Percentiles rank a stretch among this genome's conserved stretches.
phyloP scores from a whole-genome alignment of 2,113 vertebrate genomes.

The Corythornis vintsioides region DNA sequence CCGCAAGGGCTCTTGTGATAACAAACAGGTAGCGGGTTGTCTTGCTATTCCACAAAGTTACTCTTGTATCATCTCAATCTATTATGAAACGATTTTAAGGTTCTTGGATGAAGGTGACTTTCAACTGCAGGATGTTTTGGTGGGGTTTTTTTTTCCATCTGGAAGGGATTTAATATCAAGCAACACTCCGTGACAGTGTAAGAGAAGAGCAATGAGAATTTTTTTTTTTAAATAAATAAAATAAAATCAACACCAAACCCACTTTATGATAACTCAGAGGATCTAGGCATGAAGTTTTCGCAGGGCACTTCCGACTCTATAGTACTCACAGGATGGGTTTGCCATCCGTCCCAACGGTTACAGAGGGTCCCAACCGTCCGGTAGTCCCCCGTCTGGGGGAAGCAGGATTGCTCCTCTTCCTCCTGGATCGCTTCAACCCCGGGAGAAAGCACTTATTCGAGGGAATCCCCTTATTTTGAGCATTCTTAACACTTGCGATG shows the following conservation, averaged over 20 bases:
- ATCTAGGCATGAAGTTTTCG: background rate
- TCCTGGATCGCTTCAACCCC: fast-evolving
- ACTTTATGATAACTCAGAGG: background rate
- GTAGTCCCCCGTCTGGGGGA: no score
- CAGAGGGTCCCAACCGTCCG: fast-evolving
- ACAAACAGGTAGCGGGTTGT: background rate
- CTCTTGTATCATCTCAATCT: fast-evolving
- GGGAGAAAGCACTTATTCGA: fast-evolving
- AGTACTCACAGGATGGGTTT: background rate
- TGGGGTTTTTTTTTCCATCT: background rate
- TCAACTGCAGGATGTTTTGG: background rate
- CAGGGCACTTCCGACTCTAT: fast-evolving
- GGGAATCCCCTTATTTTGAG: background rate
- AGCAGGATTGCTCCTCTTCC: background rate
- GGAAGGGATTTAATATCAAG: background rate
- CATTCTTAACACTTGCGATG: fast-evolving
- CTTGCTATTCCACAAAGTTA: background rate
- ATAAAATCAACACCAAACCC: background rate
- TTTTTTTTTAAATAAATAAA: background rate
- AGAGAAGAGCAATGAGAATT: background rate
- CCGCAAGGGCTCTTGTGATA: background rate
- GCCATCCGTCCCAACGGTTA: fast-evolving
- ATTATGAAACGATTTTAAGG: background rate
- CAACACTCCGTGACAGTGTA: background rate
- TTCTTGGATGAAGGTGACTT: background rate